Evolutionary conservation across 2,888 invertebrate genomes (phyloP).

Genomic region (Osmoderma eremita): DNA sequence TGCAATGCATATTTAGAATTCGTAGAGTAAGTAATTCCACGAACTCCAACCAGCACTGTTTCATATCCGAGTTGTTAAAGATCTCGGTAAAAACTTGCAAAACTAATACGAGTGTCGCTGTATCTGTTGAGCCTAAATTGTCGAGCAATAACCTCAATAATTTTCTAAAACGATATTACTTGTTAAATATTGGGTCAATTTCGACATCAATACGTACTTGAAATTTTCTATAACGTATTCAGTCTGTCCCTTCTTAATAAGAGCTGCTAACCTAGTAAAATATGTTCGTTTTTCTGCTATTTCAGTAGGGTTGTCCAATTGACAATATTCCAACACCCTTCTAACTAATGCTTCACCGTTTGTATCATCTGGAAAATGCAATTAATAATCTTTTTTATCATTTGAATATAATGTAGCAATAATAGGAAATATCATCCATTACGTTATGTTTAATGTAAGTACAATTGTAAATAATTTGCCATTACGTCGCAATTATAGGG

Average conservation of each 20-base stretch:
- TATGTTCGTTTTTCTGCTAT: slow-evolving; percentile 59
- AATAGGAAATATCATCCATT: too few species aligned
- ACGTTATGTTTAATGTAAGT: too few species aligned
- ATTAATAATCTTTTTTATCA: not conserved
- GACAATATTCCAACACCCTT: slow-evolving; percentile 59
- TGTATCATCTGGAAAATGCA: slow-evolving; percentile 53
- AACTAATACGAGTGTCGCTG: slow-evolving; percentile 78
- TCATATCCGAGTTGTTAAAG: slow-evolving; percentile 79
- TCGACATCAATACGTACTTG: slow-evolving; percentile 55
- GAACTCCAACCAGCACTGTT: slow-evolving; percentile 85
- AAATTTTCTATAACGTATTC: slow-evolving; percentile 67
- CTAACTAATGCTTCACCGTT: slow-evolving; percentile 65
- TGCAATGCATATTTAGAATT: slow-evolving; percentile 87
- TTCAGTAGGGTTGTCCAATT: slow-evolving; percentile 57
- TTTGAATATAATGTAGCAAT: too few species aligned
- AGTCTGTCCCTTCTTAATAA: slow-evolving; percentile 66
- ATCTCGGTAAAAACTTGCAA: slow-evolving; percentile 87
- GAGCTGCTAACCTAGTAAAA: slow-evolving; percentile 63
- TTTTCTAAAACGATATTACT: slow-evolving; percentile 63
- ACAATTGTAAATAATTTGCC: too few species aligned
- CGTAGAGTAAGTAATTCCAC: slow-evolving; percentile 90
- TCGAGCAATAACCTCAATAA: slow-evolving; percentile 82
- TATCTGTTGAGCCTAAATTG: slow-evolving; percentile 71
- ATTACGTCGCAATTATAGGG: too few species aligned
- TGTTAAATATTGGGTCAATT: not conserved